These are phyloP conservation scores for Parotia lawesii DNA, from an alignment of 2,113 vertebrate species.

Conservation along the genomic window DNA sequence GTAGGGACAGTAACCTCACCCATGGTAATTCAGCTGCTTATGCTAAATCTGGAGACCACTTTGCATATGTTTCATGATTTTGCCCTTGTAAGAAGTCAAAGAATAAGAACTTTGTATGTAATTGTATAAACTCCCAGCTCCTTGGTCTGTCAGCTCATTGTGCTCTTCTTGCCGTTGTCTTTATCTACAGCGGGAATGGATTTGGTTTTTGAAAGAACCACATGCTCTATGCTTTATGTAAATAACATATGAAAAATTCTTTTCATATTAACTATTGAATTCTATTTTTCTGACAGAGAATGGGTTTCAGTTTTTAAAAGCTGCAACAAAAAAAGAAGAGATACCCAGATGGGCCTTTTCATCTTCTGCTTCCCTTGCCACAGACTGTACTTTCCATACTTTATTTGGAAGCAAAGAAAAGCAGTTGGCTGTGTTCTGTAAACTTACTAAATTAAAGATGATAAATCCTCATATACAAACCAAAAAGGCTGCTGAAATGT, in stretches of 20 bases:
- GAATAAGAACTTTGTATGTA: background rate
- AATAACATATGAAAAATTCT: background rate
- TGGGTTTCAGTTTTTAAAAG: constrained; percentile 34
- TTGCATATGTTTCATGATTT: background rate
- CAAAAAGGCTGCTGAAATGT: constrained; percentile 9
- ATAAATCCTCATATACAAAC: constrained; percentile 31
- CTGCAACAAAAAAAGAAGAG: constrained; percentile 6
- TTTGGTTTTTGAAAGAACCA: background rate
- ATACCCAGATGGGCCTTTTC: constrained; percentile 57
- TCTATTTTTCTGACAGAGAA: constrained; percentile 36
- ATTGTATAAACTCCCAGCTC: background rate
- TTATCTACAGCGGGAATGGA: background rate
- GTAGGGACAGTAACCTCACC: background rate
- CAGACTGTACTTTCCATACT: constrained; percentile 56
- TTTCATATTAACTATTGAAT: background rate
- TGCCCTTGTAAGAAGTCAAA: background rate
- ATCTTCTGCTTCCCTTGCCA: constrained; percentile 28
- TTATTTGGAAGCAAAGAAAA: constrained; percentile 64
- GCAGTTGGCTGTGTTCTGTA: constrained; percentile 51
- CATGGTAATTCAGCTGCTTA: background rate
- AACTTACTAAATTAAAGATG: constrained; percentile 48
- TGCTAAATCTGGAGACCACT: background rate
- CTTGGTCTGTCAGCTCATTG: background rate
- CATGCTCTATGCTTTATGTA: background rate
- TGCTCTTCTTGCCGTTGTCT: background rate